phyloP scores from a whole-genome alignment of 2,113 vertebrate genomes.

The Ceyx melanurus region DNA sequence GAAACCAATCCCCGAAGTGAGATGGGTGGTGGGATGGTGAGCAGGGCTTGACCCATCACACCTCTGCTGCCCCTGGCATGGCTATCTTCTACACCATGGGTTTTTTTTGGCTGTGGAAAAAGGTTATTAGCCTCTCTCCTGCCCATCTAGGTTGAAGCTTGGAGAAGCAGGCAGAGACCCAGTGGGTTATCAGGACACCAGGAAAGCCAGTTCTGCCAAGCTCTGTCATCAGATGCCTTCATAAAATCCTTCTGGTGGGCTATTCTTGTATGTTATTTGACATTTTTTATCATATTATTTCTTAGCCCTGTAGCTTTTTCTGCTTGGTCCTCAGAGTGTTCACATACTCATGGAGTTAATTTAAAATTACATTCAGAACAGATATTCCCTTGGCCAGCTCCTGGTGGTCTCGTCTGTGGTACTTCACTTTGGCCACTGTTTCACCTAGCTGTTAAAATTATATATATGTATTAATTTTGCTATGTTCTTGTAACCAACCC shows the following conservation, averaged over 20 bases:
- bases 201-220: not conserved
- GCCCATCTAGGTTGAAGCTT: not conserved
- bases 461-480: not conserved
- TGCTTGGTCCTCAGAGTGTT: not conserved
- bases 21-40: not conserved
- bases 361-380: not conserved
- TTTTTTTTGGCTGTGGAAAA: not conserved
- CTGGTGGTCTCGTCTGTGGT: not conserved
- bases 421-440: not conserved
- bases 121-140: too few species aligned
- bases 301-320: not conserved
- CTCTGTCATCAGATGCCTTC: not conserved
- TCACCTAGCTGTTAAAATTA: not conserved
- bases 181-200: accelerated
- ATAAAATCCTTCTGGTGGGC: not conserved
- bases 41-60: accelerated
- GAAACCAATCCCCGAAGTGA: accelerated
- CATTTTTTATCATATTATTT: not conserved
- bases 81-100: accelerated
- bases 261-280: not conserved
- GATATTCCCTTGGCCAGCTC: not conserved
- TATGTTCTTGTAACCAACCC: accelerated
- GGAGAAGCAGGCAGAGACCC: accelerated
- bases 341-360: accelerated
- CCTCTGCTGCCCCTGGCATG: not conserved